Percentiles rank a stretch among this genome's conserved stretches.
Conservation (phyloP, 2,797 vertebrate species). For the Cuniculus paca region DNA sequence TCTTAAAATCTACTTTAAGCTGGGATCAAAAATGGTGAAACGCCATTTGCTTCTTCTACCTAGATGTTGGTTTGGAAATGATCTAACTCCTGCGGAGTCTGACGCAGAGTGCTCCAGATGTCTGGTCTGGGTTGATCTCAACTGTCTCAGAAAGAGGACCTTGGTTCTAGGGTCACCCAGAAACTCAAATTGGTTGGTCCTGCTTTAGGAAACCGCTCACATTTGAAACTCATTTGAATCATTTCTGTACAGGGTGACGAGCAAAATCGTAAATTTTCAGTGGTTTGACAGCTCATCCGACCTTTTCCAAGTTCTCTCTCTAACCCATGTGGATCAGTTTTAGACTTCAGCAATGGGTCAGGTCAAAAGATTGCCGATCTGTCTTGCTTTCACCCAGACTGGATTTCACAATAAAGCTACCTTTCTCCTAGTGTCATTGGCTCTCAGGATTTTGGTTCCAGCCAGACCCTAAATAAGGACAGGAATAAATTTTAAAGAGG, state of each 20-base stretch:
- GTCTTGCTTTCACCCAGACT: constrained; percentile 1
- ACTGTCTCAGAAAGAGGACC: not conserved
- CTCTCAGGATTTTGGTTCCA: constrained; percentile 49
- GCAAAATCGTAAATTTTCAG: constrained; percentile 45
- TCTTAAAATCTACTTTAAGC: not conserved
- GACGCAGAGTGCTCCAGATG: not conserved
- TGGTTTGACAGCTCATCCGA: constrained; percentile 39
- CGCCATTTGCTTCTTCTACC: not conserved
- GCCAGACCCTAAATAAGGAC: constrained; percentile 61
- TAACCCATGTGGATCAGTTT: not conserved
- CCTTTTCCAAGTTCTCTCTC: constrained; percentile 35
- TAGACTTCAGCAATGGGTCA: not conserved
- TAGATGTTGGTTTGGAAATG: not conserved
- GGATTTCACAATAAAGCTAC: constrained; percentile 61
- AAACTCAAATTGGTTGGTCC: not conserved
- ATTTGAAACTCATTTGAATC: constrained; percentile 22
- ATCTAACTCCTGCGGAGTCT: not conserved
- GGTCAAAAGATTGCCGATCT: not conserved
- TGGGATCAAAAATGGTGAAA: not conserved
- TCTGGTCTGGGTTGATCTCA: not conserved
- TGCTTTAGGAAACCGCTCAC: not conserved
- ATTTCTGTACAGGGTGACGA: constrained; percentile 4
- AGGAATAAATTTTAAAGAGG: constrained; percentile 33
- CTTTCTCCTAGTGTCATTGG: constrained; percentile 42
- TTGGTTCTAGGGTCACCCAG: not conserved